Conservation (phyloP, 1,140 invertebrate genomes). For the Drosophila melanica region DNA sequence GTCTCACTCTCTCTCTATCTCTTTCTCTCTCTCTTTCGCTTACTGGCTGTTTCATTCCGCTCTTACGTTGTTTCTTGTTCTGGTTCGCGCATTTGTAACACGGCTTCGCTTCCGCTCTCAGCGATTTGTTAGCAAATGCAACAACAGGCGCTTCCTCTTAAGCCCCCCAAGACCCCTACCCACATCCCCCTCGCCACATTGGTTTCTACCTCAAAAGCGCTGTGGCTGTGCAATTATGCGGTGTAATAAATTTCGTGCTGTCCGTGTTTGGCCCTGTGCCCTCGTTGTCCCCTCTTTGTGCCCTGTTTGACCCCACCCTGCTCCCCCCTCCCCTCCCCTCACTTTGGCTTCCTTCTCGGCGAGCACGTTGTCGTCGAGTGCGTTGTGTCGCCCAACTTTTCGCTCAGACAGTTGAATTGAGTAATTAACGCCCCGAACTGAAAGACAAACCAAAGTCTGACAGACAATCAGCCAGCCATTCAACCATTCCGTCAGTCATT, state of each 20-base stretch:
- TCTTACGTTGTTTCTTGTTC: conserved; percentile 41
- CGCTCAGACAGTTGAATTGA: conserved; percentile 71
- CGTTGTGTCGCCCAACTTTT: conserved; percentile 53
- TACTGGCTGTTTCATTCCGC: not conserved
- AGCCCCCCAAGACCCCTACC: not conserved
- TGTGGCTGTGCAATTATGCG: conserved; percentile 82
- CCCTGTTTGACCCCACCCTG: not conserved
- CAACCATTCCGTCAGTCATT: conserved; percentile 15
- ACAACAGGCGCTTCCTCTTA: conserved; percentile 60
- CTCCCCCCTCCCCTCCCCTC: not conserved
- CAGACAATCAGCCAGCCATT: conserved; percentile 15
- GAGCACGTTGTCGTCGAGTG: conserved; percentile 37
- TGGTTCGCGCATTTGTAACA: conserved; percentile 81
- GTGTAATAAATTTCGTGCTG: conserved; percentile 80
- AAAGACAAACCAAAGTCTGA: conserved; percentile 32
- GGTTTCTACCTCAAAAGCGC: conserved; percentile 59
- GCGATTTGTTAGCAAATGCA: conserved; percentile 80
- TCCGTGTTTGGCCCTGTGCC: conserved; percentile 49
- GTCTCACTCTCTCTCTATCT: not conserved
- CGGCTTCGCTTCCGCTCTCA: conserved; percentile 73
- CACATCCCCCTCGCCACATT: conserved; percentile 30
- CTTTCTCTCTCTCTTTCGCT: conserved; percentile 9
- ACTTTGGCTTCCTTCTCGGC: not conserved
- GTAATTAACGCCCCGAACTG: conserved; percentile 68
- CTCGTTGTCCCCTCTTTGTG: no score